phyloP scores from a whole-genome alignment of 2,113 vertebrate genomes.

The Elgaria multicarinata region DNA sequence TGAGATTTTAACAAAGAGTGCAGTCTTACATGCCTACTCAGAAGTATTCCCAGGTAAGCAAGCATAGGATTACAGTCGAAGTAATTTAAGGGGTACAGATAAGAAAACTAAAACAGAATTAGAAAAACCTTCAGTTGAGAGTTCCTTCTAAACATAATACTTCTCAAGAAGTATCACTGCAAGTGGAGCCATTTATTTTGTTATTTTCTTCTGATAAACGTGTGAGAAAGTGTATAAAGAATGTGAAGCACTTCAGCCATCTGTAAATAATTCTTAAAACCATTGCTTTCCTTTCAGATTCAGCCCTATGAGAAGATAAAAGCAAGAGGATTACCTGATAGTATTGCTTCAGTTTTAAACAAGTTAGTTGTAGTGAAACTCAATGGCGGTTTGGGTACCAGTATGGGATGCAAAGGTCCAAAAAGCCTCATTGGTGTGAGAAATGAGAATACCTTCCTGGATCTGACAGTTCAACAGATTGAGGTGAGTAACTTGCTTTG shows the following conservation, averaged over 20 bases:
- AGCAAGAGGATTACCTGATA: constrained; percentile 83
- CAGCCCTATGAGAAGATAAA: constrained; percentile 94
- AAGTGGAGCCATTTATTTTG: not conserved
- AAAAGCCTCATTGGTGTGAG: constrained; percentile 97
- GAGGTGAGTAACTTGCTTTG: constrained; percentile 79
- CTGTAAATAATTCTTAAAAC: constrained; percentile 2
- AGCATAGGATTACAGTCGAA: not conserved
- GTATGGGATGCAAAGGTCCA: constrained; percentile 97
- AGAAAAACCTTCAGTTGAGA: not conserved
- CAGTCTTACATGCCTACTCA: too few species aligned
- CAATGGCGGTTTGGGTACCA: constrained; percentile 95
- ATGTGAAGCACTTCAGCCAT: constrained; percentile 6
- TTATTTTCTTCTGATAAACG: not conserved
- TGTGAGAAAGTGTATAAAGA: not conserved
- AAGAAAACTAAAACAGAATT: not conserved
- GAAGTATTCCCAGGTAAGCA: too few species aligned
- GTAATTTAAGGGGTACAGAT: not conserved
- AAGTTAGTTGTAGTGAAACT: constrained; percentile 96
- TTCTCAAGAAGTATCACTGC: not conserved
- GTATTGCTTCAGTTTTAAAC: constrained; percentile 86
- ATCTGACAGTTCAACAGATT: constrained; percentile 96
- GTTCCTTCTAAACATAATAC: not conserved
- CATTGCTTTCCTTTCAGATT: constrained; percentile 78
- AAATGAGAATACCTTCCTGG: constrained; percentile 97
- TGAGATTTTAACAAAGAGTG: not conserved